These are phyloP conservation scores for Petrolisthes manimaculis DNA, from an alignment of 2,888 invertebrate genomes.

Conservation along the genomic window DNA sequence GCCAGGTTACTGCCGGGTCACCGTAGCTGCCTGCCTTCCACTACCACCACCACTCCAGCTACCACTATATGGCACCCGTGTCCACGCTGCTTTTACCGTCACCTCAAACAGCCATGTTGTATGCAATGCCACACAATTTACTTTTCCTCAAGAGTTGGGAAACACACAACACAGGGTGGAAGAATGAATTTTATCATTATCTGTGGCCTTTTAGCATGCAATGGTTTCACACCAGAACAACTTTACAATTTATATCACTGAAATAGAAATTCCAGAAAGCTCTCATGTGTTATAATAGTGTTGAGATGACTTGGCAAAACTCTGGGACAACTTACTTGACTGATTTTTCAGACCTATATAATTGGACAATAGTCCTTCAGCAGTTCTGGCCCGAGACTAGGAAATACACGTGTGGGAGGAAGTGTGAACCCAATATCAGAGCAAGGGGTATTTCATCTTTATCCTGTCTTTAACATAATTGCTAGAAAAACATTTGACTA, in stretches of 20 bases:
- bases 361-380: slow-evolving; percentile 23
- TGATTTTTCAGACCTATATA: slow-evolving; percentile 1
- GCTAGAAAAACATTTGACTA: no score
- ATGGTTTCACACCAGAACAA: no score
- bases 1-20: slow-evolving; percentile 32
- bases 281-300: no score
- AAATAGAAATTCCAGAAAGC: no score
- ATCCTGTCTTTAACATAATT: no score
- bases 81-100: slow-evolving; percentile 39
- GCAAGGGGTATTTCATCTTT: neutral
- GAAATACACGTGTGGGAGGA: slow-evolving; percentile 32
- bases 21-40: slow-evolving; percentile 47
- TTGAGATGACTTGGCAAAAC: neutral
- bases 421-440: slow-evolving; percentile 14
- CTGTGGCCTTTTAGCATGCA: no score
- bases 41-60: slow-evolving; percentile 39
- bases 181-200: no score
- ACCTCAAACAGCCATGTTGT: no score
- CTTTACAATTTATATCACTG: no score
- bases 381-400: slow-evolving; percentile 54
- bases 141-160: no score
- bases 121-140: no score
- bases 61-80: slow-evolving; percentile 44
- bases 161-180: no score
- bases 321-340: neutral